Evolutionary conservation across 2,113 vertebrate genomes (phyloP).

Genomic region (Anoura caudifer): DNA sequence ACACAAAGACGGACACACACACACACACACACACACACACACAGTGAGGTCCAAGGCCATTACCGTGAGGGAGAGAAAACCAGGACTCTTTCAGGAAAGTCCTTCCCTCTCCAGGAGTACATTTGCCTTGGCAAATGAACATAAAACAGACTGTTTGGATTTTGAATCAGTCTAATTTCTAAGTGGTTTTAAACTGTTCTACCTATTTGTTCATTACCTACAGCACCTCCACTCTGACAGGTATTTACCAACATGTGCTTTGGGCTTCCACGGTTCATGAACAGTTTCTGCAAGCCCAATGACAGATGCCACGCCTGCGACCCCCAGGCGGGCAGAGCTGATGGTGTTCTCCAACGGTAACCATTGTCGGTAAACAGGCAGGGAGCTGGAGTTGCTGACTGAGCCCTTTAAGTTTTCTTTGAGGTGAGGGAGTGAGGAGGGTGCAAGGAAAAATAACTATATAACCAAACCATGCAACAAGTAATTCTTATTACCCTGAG

Average conservation of each 20-base stretch:
- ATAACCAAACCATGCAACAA: background rate
- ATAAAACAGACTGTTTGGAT: background rate
- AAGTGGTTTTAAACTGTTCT: conserved; percentile 40
- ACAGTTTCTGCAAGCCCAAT: background rate
- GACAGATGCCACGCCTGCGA: background rate
- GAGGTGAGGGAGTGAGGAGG: background rate
- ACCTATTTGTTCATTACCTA: background rate
- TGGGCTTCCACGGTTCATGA: conserved; percentile 16
- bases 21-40: too few relatives aligned
- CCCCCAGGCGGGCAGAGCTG: background rate
- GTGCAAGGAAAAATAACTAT: background rate
- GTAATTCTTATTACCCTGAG: background rate
- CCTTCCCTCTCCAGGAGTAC: conserved; percentile 17
- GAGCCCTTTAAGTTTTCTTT: background rate
- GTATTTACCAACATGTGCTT: conserved; percentile 60
- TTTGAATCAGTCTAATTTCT: conserved; percentile 40
- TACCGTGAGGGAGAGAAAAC: background rate
- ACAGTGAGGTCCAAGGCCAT: background rate
- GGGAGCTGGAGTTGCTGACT: fast-evolving
- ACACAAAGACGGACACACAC: too few relatives aligned
- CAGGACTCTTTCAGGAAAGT: background rate
- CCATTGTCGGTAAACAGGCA: background rate
- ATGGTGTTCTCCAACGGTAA: background rate
- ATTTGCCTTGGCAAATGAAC: background rate
- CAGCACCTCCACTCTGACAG: background rate